Conservation (phyloP, 2,113 vertebrate species). For the Asarcornis scutulata region DNA sequence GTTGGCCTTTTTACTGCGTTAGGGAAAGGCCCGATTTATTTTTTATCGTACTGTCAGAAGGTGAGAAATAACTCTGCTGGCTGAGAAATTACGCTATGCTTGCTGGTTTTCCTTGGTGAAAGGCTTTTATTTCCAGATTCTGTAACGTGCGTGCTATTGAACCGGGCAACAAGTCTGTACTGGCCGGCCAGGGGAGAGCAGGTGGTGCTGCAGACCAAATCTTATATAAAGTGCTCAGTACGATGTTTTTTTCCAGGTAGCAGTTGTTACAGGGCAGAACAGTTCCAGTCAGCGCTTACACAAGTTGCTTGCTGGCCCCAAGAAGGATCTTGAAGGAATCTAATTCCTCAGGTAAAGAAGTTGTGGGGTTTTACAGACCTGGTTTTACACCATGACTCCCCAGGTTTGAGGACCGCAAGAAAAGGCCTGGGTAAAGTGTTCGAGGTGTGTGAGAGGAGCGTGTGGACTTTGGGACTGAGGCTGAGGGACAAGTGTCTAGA, state of each 20-base stretch:
- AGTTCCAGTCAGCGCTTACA: not conserved
- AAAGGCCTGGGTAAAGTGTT: not conserved
- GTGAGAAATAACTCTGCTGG: not conserved
- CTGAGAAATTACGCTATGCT: not conserved
- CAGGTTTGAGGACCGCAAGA: not conserved
- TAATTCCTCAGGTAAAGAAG: not conserved
- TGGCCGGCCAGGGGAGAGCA: not conserved
- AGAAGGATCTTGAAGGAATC: not conserved
- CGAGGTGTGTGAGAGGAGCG: not conserved
- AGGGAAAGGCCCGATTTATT: not conserved
- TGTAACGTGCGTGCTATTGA: not conserved
- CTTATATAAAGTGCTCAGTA: not conserved
- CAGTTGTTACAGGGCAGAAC: not conserved
- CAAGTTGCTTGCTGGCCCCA: not conserved
- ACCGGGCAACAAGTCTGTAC: not conserved
- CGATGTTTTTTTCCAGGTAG: not conserved
- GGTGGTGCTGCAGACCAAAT: fast-evolving
- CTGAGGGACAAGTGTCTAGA: not conserved
- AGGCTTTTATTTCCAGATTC: not conserved
- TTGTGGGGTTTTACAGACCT: not conserved
- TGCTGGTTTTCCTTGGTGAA: not conserved
- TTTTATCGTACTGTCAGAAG: not conserved
- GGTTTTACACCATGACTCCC: not conserved
- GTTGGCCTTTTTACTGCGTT: not conserved
- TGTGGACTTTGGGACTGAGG: not conserved